Evolutionary conservation across 2,113 vertebrate genomes (phyloP).

Genomic region (Pomatorhinus ruficollis): DNA sequence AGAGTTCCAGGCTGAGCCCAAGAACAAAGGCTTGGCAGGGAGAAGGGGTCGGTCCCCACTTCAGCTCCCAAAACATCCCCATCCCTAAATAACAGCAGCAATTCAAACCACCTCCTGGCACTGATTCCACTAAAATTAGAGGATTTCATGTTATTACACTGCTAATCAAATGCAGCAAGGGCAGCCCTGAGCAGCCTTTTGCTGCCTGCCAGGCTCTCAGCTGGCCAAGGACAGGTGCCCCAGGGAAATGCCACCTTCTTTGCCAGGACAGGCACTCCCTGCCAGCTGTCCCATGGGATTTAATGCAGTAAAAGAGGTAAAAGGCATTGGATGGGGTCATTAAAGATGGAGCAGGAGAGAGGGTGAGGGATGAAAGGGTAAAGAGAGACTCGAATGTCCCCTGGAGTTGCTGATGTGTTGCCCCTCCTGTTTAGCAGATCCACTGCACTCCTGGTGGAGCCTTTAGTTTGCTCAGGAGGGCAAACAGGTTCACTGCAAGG

Average conservation of each 20-base stretch:
- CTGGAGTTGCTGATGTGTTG: background rate
- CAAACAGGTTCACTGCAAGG: background rate
- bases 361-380: background rate
- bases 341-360: background rate
- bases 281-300: background rate
- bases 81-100: background rate
- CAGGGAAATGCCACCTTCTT: background rate
- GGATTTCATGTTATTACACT: background rate
- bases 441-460: background rate
- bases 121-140: background rate
- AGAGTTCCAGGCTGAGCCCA: background rate
- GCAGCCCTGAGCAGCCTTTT: background rate
- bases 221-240: background rate
- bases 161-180: background rate
- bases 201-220: background rate
- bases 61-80: background rate
- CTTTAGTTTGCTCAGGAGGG: background rate
- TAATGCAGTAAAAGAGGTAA: background rate
- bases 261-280: background rate
- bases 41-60: background rate
- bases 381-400: background rate
- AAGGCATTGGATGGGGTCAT: background rate
- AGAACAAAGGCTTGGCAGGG: conserved; percentile 31
- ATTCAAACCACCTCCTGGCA: background rate
- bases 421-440: background rate